Base-by-base conservation (phyloP, 1,140 invertebrate species). In the Sinonovacula constricta region DNA sequence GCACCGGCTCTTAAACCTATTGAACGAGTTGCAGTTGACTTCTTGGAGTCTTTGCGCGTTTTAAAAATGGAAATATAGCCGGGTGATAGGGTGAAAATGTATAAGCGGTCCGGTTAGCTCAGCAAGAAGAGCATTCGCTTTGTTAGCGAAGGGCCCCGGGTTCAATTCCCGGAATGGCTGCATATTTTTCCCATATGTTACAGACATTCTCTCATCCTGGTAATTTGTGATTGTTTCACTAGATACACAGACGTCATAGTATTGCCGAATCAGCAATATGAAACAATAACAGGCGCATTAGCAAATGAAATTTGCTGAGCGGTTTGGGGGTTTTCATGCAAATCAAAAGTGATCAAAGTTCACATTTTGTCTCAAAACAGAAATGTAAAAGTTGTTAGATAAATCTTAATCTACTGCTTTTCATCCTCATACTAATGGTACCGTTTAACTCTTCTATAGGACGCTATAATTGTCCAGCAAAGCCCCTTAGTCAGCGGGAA, bases 371-470 rank as follows among this genome's bases (percentile, higher is more conserved):
- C 15, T 76, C 66, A 33, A 53, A 22, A 45, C 56, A 45, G 33
- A 62, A n/a, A 59, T 83, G 51, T 81, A 80, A 70, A n/a, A 62
- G 3, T 34, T 81, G 0, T 53, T 83, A n/a, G 53, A 85, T 36
- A 81, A 85, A 49, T 68, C 78, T 0, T 59, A 71, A 49, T 83
- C 85, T 2, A 84, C 80, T 2, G 33, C 80, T 7, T 85, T 87
- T 49, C 80, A 87, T 57, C 89, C 89, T 22, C 71, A 80, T n/a
- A 57, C 76, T 0, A 90, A 91, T 62, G 88, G 89, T 14, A 59
- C 82, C 28, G 83, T 87, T 5, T 84, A 88, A 77, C 51, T 80
- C 0, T 83, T 86, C 33, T 84, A 89, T 65, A 60, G 70, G 53
- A 59, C 65, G 3, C 24, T 78, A 15, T n/a, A n/a, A n/a, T n/a